phyloP scores from a whole-genome alignment of 1,140 invertebrate species.

The Lineus longissimus region DNA sequence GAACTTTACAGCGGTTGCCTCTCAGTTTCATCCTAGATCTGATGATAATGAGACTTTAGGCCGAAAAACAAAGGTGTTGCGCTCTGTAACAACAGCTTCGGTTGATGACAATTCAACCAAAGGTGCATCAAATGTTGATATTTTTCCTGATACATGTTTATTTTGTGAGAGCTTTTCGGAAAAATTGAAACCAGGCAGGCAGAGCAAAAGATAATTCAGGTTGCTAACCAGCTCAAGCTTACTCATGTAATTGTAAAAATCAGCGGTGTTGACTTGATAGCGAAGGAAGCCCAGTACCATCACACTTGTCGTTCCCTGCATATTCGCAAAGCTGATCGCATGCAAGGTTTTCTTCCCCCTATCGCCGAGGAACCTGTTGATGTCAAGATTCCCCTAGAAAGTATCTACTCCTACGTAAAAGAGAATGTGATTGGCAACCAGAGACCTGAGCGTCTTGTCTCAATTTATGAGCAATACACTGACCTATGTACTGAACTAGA shows the following conservation, averaged over 20 bases:
- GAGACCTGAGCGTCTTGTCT: neutral
- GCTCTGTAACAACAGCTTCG: neutral
- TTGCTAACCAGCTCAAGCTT: neutral
- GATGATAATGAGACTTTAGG: neutral
- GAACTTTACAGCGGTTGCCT: neutral
- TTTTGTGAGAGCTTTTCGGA: neutral
- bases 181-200: neutral
- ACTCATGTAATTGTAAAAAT: neutral
- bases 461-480: neutral
- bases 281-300: neutral
- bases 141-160: neutral
- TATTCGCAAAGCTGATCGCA: neutral
- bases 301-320: neutral
- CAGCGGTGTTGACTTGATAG: neutral
- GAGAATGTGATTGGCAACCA: neutral
- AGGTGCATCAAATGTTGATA: neutral
- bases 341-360: neutral
- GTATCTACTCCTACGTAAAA: neutral
- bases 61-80: neutral
- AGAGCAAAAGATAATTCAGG: neutral
- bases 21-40: neutral
- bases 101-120: neutral
- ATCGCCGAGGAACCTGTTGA: neutral
- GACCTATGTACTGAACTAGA: neutral
- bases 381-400: neutral